These are phyloP conservation scores for Myathropa florea DNA, from an alignment of 2,888 invertebrate genomes.

Conservation along the genomic window DNA sequence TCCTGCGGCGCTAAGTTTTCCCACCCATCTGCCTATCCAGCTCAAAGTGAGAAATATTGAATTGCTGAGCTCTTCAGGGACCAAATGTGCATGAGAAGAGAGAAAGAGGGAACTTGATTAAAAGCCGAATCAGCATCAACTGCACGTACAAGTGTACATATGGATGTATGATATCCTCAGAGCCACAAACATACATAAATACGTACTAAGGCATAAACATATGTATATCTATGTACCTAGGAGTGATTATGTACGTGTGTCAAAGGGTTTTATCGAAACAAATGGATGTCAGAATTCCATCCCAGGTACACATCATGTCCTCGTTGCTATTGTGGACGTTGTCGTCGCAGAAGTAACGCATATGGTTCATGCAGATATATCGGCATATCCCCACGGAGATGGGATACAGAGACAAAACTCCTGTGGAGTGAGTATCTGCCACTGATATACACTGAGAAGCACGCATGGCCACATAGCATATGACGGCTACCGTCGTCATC, in stretches of 20 bases:
- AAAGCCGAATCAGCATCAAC: constrained; percentile 56
- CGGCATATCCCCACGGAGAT: constrained; percentile 47
- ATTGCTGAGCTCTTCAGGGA: constrained; percentile 59
- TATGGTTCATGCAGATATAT: constrained; percentile 52
- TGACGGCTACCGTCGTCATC: constrained; percentile 45
- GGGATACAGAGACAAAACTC: constrained; percentile 22
- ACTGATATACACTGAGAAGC: constrained; percentile 30
- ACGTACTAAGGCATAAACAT: background rate
- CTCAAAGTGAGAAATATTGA: constrained; percentile 55
- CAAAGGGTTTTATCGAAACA: constrained; percentile 61
- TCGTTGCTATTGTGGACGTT: background rate
- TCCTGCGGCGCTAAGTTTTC: constrained; percentile 50
- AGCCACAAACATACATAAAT: background rate
- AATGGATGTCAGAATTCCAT: constrained; percentile 47
- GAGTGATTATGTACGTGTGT: background rate
- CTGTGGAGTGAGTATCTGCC: constrained; percentile 11
- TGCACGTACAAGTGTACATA: constrained; percentile 42
- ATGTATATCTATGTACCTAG: background rate
- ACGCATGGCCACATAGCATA: constrained; percentile 35
- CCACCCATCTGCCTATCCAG: background rate
- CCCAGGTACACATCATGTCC: constrained; percentile 4
- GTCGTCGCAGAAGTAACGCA: constrained; percentile 49
- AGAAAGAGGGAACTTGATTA: constrained; percentile 57
- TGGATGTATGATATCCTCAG: constrained; percentile 41
- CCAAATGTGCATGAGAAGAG: constrained; percentile 31